These are phyloP conservation scores for Lochmaea crataegi DNA, from an alignment of 2,888 invertebrate genomes.

Conservation along the genomic window DNA sequence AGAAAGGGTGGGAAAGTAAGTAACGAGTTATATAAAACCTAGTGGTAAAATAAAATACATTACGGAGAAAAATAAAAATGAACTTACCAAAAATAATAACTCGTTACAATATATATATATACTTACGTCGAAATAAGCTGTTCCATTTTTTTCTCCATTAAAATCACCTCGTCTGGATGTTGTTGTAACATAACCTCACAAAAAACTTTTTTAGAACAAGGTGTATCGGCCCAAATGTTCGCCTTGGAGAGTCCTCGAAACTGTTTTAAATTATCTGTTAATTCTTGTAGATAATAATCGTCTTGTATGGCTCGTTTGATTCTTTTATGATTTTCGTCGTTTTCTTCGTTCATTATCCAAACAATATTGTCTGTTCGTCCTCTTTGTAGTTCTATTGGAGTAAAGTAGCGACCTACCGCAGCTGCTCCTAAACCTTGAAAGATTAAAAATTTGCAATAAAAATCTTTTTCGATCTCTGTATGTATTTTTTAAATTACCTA, in stretches of 20 bases:
- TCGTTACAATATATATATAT: too few relatives aligned
- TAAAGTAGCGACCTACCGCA: slow-evolving; percentile 78
- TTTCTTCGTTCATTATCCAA: slow-evolving; percentile 54
- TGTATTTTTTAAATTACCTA: slow-evolving; percentile 61
- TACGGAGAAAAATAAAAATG: too few relatives aligned
- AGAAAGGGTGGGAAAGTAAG: too few relatives aligned
- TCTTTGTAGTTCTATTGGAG: slow-evolving; percentile 57
- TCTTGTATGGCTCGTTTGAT: slow-evolving; percentile 63
- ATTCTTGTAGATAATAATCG: slow-evolving; percentile 60
- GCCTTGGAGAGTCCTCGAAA: slow-evolving; percentile 56
- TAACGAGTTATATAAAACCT: too few relatives aligned
- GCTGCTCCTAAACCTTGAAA: slow-evolving; percentile 76
- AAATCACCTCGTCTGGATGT: slow-evolving; percentile 74
- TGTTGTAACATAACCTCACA: slow-evolving; percentile 80
- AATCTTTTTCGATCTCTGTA: background rate
- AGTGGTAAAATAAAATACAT: too few relatives aligned
- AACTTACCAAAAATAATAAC: too few relatives aligned
- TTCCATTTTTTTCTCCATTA: slow-evolving; percentile 86
- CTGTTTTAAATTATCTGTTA: slow-evolving; percentile 58
- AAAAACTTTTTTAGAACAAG: slow-evolving; percentile 82
- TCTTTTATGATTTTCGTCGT: slow-evolving; percentile 47
- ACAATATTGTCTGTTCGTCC: slow-evolving; percentile 56
- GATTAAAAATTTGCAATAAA: background rate
- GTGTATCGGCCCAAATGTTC: slow-evolving; percentile 77
- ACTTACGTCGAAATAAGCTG: slow-evolving; percentile 80